phyloP scores from a whole-genome alignment of 2,113 vertebrate species.

The Sebastes fasciatus region DNA sequence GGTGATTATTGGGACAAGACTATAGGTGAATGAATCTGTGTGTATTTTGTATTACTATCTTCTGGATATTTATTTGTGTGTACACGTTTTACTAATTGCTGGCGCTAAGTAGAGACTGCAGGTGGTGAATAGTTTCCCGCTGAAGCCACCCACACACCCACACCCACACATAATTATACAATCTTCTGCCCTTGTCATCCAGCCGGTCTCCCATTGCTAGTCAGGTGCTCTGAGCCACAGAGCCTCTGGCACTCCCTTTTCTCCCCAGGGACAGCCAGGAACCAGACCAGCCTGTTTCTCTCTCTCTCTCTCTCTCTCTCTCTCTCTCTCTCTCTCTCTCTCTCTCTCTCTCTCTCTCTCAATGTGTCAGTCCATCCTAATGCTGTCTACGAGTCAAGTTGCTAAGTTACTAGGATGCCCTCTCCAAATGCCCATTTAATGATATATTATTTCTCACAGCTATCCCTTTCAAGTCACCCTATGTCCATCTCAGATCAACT shows the following conservation, averaged over 20 bases:
- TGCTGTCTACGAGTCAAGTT: conserved; percentile 20
- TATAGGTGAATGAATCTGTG: neutral
- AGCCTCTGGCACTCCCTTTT: conserved; percentile 70
- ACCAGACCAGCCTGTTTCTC: conserved; percentile 79
- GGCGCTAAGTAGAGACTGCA: conserved; percentile 34
- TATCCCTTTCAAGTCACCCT: neutral
- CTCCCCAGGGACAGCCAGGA: conserved; percentile 75
- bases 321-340: conserved; percentile 44
- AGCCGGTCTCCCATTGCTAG: conserved; percentile 70
- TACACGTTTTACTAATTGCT: conserved; percentile 8
- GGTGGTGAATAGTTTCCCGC: conserved; percentile 47
- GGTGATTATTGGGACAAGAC: neutral
- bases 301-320: conserved; percentile 25
- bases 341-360: conserved; percentile 34
- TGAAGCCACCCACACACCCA: conserved; percentile 29
- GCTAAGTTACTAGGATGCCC: conserved; percentile 9
- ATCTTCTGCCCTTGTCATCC: conserved; percentile 62
- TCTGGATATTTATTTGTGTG: neutral
- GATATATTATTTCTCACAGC: neutral
- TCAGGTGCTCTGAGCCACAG: conserved; percentile 62
- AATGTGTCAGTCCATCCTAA: conserved; percentile 43
- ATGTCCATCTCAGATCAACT: neutral
- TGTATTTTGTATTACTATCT: neutral
- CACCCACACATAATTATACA: conserved; percentile 46
- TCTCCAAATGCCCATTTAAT: neutral